A percentile compares a stretch with the other conserved stretches of the same genome.
These are phyloP conservation scores for Stegastes partitus DNA, from an alignment of 2,113 vertebrate genomes.

Conservation along the genomic window DNA sequence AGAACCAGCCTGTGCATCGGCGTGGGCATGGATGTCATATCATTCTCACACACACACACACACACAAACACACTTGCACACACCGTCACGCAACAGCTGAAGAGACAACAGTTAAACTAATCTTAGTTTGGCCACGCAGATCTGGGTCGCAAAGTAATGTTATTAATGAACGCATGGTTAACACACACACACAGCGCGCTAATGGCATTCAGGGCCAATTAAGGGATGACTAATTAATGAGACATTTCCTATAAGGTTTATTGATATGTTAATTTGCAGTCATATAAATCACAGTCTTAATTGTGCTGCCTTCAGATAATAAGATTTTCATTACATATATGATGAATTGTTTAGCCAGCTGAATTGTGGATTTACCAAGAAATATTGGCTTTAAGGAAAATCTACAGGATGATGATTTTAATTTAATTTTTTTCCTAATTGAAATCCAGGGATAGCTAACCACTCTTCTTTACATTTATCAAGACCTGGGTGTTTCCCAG, in stretches of 20 bases:
- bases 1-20: constrained; percentile 69
- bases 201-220: constrained; percentile 80
- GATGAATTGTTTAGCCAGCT: constrained; percentile 44
- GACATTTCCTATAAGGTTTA: constrained; percentile 81
- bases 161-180: constrained; percentile 70
- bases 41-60: constrained; percentile 18
- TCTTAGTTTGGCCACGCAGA: constrained; percentile 39
- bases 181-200: constrained; percentile 52
- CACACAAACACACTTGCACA: constrained; percentile 10
- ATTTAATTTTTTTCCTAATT: neutral
- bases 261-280: constrained; percentile 78
- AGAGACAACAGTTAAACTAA: constrained; percentile 51
- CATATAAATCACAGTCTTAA: constrained; percentile 75
- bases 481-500: constrained; percentile 14
- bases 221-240: constrained; percentile 81
- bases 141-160: constrained; percentile 38
- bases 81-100: constrained; percentile 33
- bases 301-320: constrained; percentile 60
- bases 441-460: neutral
- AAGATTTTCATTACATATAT: constrained; percentile 56
- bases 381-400: constrained; percentile 22
- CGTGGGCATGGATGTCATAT: constrained; percentile 68
- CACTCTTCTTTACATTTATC: neutral
- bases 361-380: constrained; percentile 22
- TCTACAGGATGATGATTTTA: neutral